These are phyloP conservation scores for Himalopsyche tibetana DNA, from an alignment of 2,888 invertebrate species.

Conservation along the genomic window DNA sequence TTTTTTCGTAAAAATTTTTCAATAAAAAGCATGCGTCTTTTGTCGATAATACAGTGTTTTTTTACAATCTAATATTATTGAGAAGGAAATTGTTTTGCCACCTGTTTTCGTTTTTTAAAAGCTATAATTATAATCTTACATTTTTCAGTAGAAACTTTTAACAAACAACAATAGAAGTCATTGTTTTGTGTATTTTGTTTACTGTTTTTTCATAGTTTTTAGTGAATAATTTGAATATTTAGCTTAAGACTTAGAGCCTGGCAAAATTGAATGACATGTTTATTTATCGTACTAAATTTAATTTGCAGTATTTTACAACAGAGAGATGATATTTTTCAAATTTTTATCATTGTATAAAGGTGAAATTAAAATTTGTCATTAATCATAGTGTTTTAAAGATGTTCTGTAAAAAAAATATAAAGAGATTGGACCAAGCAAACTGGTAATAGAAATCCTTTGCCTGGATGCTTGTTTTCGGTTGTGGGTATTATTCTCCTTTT, in stretches of 20 bases:
- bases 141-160: too few species aligned
- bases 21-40: too few species aligned
- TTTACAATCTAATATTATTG: too few species aligned
- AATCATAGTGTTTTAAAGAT: slow-evolving; percentile 42
- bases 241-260: not conserved
- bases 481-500: slow-evolving; percentile 63
- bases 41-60: too few species aligned
- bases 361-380: slow-evolving; percentile 31
- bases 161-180: too few species aligned
- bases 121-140: too few species aligned
- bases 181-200: not conserved
- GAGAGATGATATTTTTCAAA: not conserved
- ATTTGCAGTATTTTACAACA: slow-evolving; percentile 27
- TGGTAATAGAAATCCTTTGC: slow-evolving; percentile 12
- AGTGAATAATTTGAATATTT: slow-evolving; percentile 25
- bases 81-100: too few species aligned
- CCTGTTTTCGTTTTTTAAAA: too few species aligned
- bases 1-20: too few species aligned
- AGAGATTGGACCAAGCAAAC: slow-evolving; percentile 54
- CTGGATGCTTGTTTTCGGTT: slow-evolving; percentile 63
- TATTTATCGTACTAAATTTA: slow-evolving; percentile 36
- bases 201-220: slow-evolving; percentile 17
- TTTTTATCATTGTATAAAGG: slow-evolving; percentile 48
- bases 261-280: not conserved
- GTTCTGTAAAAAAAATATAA: slow-evolving; percentile 50